Evolutionary conservation across 2,113 vertebrate species (phyloP).

Genomic region (Nothobranchius furzeri): DNA sequence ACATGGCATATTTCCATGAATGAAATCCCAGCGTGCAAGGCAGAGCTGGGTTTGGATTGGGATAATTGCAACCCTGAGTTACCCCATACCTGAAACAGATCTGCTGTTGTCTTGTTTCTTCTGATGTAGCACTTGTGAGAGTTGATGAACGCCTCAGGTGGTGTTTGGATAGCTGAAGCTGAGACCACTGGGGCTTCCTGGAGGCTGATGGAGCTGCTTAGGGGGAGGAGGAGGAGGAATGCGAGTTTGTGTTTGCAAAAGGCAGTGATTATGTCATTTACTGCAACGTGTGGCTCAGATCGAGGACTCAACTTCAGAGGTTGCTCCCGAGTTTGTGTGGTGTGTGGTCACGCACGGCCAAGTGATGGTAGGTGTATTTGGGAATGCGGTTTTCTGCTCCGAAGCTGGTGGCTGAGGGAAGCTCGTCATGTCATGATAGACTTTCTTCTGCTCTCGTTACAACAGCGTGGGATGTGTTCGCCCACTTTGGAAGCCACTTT

Average conservation of each 20-base stretch:
- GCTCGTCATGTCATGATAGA: slow-evolving; percentile 38
- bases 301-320: slow-evolving; percentile 40
- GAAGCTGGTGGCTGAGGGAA: slow-evolving; percentile 47
- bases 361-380: slow-evolving; percentile 54
- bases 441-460: slow-evolving; percentile 26
- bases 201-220: slow-evolving; percentile 10
- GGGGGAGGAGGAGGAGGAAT: slow-evolving; percentile 22
- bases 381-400: slow-evolving; percentile 63
- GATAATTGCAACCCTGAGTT: slow-evolving; percentile 13
- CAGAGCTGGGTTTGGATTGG: slow-evolving; percentile 35
- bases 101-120: slow-evolving; percentile 8
- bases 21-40: slow-evolving; percentile 37
- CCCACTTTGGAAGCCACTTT: neutral
- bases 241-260: slow-evolving; percentile 64
- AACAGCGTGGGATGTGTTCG: neutral
- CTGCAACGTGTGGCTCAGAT: slow-evolving; percentile 54
- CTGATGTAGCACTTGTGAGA: slow-evolving; percentile 15
- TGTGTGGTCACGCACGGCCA: slow-evolving; percentile 53
- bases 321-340: slow-evolving; percentile 46
- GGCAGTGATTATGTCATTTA: slow-evolving; percentile 75
- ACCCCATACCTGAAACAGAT: neutral
- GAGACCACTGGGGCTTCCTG: slow-evolving; percentile 29
- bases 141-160: slow-evolving; percentile 33
- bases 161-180: slow-evolving; percentile 61
- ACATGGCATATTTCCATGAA: slow-evolving; percentile 51